Base-by-base conservation (phyloP, 2,113 vertebrate species). In the Scartelaos histophorus region DNA sequence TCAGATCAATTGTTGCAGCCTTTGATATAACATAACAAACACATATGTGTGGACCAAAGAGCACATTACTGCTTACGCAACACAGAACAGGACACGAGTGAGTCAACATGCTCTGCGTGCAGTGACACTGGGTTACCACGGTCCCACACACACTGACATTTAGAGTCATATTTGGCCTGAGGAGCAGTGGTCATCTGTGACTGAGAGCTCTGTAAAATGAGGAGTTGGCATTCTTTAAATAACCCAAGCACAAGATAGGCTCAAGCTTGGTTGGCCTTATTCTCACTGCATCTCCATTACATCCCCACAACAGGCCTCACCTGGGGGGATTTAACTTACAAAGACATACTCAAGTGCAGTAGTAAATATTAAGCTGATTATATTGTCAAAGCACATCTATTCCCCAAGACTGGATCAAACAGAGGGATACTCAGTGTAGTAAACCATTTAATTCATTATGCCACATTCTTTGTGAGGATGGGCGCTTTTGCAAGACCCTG, bases 181-280 rank as follows among this genome's bases (percentile, higher is more conserved):
- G 78, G 76, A 82, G 81, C 85, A 76, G 24, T 61, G 58, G 58
- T 61, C 58, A 85, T 76, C 85, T 66, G 78, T 82, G 46, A 81
- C 82, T 66, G 78, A 19, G 75, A 53, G 89, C 84, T 53, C 57
- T 83, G 84, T 64, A 88, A 89, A 87, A 64, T 66, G 80, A 79
- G 57, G 79, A 85, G 80, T 91, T 88, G 88, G 88, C 91, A 91
- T 91, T 91, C 85, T 88, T 90, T 89, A 90, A 92, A 92, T 90
- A 92, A 88, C 87, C 84, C 56, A 62, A 70, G 81, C 38, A 71
- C 73, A 69, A 67, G 75, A 66, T 21, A 75, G 74, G 66, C 76
- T 80, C 81, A 66, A 75, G 13, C n/a, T 82, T 72, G 81, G 70
- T 29, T 4, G 83, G 83, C 81, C 56, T 66, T 82, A 84, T 82